Evolutionary conservation across 2,113 vertebrate genomes (phyloP).

Genomic region (Micromys minutus): DNA sequence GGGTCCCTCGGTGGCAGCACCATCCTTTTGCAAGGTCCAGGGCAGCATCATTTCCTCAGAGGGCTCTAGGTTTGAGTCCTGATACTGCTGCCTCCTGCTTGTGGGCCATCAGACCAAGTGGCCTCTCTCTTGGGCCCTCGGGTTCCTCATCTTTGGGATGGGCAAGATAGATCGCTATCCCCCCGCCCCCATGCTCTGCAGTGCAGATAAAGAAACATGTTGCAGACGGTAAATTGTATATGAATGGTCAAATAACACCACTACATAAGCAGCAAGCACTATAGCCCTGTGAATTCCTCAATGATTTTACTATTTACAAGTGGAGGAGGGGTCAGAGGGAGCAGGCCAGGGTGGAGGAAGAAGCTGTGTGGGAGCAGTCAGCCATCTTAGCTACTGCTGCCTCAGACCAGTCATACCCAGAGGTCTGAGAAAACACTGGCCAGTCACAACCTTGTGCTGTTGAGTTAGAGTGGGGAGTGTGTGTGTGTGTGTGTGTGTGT

Average conservation of each 20-base stretch:
- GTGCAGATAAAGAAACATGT: neutral
- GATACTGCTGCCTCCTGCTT: neutral
- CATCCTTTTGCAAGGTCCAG: neutral
- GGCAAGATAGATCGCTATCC: accelerated
- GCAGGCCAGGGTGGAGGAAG: neutral
- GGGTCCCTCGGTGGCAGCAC: neutral
- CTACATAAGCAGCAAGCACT: neutral
- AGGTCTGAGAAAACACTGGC: neutral
- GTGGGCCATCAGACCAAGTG: neutral
- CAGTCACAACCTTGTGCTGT: neutral
- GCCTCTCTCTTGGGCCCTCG: neutral
- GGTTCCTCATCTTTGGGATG: neutral
- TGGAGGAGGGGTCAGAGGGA: neutral
- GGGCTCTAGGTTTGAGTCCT: neutral
- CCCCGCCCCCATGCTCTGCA: neutral
- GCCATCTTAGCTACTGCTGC: accelerated
- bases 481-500: neutral
- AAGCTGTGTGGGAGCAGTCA: neutral
- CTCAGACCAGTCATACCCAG: neutral
- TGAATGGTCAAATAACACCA: neutral
- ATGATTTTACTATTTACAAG: neutral
- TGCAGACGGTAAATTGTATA: neutral
- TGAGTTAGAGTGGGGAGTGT: neutral
- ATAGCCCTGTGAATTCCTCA: neutral
- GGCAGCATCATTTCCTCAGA: neutral